Percentiles rank a stretch among this genome's conserved stretches.
Evolutionary conservation across 1,140 invertebrate genomes (phyloP).

Genomic region (Drosophila orosa): DNA sequence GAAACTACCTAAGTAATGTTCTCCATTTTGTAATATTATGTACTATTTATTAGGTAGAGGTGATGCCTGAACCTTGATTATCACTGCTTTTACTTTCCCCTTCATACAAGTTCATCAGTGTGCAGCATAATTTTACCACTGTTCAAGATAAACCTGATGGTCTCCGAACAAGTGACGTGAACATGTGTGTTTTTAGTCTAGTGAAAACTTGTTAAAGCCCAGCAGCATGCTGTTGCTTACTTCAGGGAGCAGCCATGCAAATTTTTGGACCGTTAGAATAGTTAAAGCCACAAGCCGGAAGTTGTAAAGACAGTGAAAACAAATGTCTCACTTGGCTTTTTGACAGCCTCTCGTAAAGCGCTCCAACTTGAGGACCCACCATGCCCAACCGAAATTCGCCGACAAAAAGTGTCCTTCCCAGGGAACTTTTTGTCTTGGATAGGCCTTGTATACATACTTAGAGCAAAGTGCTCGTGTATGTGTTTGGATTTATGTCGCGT

Average conservation of each 20-base stretch:
- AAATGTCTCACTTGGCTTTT: slow-evolving; percentile 73
- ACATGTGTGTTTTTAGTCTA: slow-evolving; percentile 5
- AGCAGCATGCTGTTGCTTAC: slow-evolving; percentile 49
- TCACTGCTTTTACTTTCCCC: not conserved
- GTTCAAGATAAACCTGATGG: slow-evolving; percentile 7
- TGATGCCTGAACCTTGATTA: not conserved
- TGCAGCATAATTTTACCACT: not conserved
- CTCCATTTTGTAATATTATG: too few species aligned
- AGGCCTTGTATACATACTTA: slow-evolving; percentile 50
- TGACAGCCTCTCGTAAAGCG: slow-evolving; percentile 54
- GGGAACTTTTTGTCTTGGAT: slow-evolving; percentile 64
- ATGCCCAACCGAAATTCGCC: slow-evolving; percentile 8
- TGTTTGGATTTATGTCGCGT: slow-evolving; percentile 67
- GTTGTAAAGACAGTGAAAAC: slow-evolving; percentile 72
- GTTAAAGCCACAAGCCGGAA: slow-evolving; percentile 59
- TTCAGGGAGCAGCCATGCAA: slow-evolving; percentile 33
- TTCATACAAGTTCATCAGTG: not conserved
- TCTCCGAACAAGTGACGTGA: slow-evolving; percentile 4
- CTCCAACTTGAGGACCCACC: slow-evolving; percentile 23
- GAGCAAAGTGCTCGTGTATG: slow-evolving; percentile 30
- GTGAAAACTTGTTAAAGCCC: slow-evolving; percentile 41
- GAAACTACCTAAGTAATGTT: too few species aligned
- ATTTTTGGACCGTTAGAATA: slow-evolving; percentile 12
- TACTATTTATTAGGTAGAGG: not conserved
- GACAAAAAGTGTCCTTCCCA: slow-evolving; percentile 39